A percentile compares a stretch with the other conserved stretches of the same genome.
Conservation (phyloP, 35 echinoderm and acorn worm species). For the Heliocidaris erythrogramma region DNA sequence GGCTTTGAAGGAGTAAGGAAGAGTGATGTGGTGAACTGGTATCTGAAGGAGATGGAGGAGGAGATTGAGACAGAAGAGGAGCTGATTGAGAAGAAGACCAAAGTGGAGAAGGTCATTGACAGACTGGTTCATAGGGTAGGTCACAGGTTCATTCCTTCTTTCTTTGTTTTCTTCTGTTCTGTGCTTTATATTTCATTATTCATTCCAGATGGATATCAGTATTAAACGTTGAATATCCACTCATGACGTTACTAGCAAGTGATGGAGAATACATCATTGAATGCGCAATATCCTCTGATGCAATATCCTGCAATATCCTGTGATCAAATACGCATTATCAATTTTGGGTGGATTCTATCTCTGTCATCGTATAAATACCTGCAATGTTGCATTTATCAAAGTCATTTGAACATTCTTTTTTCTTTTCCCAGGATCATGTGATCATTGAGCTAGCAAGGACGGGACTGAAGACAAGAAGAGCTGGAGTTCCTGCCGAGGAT, state of each 20-base stretch:
- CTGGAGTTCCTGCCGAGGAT: conserved; percentile 32
- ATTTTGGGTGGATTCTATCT: too few species aligned
- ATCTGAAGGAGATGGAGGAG: conserved; percentile 88
- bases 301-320: too few species aligned
- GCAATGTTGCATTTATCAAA: not conserved
- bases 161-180: not conserved
- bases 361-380: not conserved
- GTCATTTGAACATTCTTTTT: not conserved
- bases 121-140: conserved; percentile 82
- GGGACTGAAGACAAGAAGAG: conserved; percentile 71
- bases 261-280: too few species aligned
- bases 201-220: not conserved
- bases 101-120: conserved; percentile 95
- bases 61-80: conserved; percentile 96
- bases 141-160: not conserved
- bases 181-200: not conserved
- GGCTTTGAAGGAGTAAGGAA: conserved; percentile 90
- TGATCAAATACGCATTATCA: too few species aligned
- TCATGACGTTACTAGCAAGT: too few species aligned
- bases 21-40: conserved; percentile 85
- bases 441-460: conserved; percentile 91
- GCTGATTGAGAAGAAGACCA: conserved; percentile 78
- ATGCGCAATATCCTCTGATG: too few species aligned
- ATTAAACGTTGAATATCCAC: not conserved
- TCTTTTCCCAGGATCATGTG: conserved; percentile 75